A percentile compares a stretch with the other conserved stretches of the same genome.
phyloP scores from a whole-genome alignment of 92 coral and sea anemone species.

The Hydrozoanthus gracilis region DNA sequence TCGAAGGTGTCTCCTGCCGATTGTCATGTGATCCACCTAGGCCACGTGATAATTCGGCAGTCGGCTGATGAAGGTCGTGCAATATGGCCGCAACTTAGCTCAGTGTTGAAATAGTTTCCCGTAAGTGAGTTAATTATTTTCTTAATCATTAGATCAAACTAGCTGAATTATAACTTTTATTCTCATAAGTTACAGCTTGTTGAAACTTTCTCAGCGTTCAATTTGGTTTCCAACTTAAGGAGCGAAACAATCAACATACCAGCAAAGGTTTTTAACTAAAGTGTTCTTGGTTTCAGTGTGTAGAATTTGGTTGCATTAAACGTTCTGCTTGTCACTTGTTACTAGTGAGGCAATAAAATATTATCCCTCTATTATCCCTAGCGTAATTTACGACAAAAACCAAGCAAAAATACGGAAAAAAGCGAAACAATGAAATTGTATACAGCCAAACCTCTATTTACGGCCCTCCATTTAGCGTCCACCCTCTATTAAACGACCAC shows the following conservation, averaged over 20 bases:
- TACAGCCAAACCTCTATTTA: neutral
- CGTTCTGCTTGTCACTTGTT: neutral
- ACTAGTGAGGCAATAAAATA: neutral
- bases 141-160: neutral
- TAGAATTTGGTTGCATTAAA: neutral
- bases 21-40: no score
- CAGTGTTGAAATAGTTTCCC: neutral
- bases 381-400: neutral
- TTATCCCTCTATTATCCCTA: neutral
- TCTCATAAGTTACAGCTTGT: neutral
- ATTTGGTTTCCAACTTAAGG: neutral
- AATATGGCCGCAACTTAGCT: neutral
- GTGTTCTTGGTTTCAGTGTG: neutral
- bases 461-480: no score
- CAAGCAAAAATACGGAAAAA: neutral
- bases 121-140: neutral
- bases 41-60: no score
- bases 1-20: no score
- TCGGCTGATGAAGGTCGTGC: neutral
- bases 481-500: no score
- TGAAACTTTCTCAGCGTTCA: neutral
- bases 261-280: neutral
- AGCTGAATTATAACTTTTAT: neutral
- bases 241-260: neutral
- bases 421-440: neutral